Conservation (phyloP, 2,888 invertebrate species). For the Polyploca ridens region DNA sequence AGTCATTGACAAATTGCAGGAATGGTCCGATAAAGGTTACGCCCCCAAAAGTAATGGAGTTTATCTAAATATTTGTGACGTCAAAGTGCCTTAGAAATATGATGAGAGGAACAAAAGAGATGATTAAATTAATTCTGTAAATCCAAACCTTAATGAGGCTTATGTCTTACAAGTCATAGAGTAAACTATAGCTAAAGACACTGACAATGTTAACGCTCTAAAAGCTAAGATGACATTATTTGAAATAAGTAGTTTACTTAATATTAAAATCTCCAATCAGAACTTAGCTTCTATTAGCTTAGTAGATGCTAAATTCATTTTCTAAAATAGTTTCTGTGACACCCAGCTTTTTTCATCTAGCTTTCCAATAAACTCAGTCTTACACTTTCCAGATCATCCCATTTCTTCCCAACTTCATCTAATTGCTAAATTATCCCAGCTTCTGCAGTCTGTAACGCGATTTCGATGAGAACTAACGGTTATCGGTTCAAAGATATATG, state of each 20-base stretch:
- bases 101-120: too few relatives aligned
- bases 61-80: neutral
- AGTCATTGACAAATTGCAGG: slow-evolving; percentile 2
- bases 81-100: neutral
- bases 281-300: too few relatives aligned
- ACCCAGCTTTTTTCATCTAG: neutral
- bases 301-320: too few relatives aligned
- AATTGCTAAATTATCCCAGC: neutral
- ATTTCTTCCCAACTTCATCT: neutral
- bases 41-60: neutral
- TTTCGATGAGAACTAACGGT: neutral
- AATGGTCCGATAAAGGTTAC: neutral
- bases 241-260: too few relatives aligned
- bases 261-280: too few relatives aligned
- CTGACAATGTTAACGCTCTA: too few relatives aligned
- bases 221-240: too few relatives aligned
- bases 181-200: too few relatives aligned
- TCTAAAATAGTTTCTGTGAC: too few relatives aligned
- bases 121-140: too few relatives aligned
- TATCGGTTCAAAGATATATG: neutral
- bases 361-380: neutral
- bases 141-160: too few relatives aligned
- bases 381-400: neutral
- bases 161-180: too few relatives aligned
- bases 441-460: neutral